phyloP scores from a whole-genome alignment of 2,113 vertebrate genomes.

The Alethe diademata region DNA sequence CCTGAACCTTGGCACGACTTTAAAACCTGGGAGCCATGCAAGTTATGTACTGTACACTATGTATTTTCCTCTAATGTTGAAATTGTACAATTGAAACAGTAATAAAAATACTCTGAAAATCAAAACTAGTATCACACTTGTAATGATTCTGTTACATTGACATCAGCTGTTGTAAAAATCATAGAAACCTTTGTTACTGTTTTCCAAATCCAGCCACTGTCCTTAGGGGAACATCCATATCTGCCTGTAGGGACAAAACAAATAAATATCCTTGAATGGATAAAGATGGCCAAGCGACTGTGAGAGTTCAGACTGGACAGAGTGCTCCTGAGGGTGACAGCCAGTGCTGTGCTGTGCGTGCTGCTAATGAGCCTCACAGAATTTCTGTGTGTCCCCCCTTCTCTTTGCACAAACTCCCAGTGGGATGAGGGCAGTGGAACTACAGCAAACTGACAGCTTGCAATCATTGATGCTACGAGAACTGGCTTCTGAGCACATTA shows the following conservation, averaged over 20 bases:
- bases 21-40: neutral
- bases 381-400: neutral
- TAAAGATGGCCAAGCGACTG: neutral
- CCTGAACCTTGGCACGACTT: slow-evolving; percentile 17
- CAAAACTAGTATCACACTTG: neutral
- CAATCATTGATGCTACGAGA: neutral
- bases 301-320: neutral
- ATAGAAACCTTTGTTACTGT: neutral
- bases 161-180: neutral
- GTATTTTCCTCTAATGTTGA: neutral
- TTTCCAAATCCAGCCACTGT: neutral
- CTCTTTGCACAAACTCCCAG: neutral
- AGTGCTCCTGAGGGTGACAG: neutral
- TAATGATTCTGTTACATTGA: neutral
- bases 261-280: neutral
- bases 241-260: neutral
- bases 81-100: slow-evolving; percentile 32
- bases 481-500: neutral
- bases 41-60: slow-evolving; percentile 2
- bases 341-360: neutral
- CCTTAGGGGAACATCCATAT: neutral
- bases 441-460: neutral
- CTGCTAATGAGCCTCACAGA: neutral
- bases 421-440: neutral
- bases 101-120: slow-evolving; percentile 55